A percentile compares a stretch with the other conserved stretches of the same genome.
Evolutionary conservation across 2,113 vertebrate genomes (phyloP).

Genomic region (zebrafish (Danio rerio)): DNA sequence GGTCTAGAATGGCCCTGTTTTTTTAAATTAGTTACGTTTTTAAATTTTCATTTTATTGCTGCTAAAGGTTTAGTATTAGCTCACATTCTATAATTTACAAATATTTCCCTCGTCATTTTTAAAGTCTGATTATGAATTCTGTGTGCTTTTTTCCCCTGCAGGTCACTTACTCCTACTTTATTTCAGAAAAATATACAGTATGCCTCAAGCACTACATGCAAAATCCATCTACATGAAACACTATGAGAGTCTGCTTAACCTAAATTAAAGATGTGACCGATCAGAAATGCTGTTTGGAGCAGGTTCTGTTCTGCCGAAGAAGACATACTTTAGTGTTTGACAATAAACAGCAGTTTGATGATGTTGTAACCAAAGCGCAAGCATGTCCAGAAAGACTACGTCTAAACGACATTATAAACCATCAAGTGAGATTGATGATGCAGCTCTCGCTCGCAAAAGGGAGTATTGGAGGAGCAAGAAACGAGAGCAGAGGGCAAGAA

Average conservation of each 20-base stretch:
- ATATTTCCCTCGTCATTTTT: not conserved
- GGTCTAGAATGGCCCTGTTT: no score
- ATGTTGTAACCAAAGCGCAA: constrained; percentile 56
- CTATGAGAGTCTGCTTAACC: constrained; percentile 8
- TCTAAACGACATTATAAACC: constrained; percentile 70
- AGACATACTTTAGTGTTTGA: not conserved
- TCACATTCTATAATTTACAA: not conserved
- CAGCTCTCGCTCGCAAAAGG: constrained; percentile 75
- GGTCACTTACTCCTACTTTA: not conserved
- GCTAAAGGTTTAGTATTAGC: not conserved
- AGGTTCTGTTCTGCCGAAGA: not conserved
- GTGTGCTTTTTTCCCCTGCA: not conserved
- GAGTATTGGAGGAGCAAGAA: constrained; percentile 82
- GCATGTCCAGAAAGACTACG: constrained; percentile 68
- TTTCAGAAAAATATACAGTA: not conserved
- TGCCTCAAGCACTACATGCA: not conserved
- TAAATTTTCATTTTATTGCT: no score
- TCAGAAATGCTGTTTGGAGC: not conserved
- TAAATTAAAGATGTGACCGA: constrained; percentile 42
- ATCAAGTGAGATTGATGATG: constrained; percentile 72
- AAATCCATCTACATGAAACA: constrained; percentile 8
- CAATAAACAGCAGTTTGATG: not conserved
- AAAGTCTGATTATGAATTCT: not conserved
- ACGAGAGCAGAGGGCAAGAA: constrained; percentile 77
- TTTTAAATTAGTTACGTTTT: no score